Conservation (phyloP, 2,113 vertebrate genomes). For the Heteronetta atricapilla region DNA sequence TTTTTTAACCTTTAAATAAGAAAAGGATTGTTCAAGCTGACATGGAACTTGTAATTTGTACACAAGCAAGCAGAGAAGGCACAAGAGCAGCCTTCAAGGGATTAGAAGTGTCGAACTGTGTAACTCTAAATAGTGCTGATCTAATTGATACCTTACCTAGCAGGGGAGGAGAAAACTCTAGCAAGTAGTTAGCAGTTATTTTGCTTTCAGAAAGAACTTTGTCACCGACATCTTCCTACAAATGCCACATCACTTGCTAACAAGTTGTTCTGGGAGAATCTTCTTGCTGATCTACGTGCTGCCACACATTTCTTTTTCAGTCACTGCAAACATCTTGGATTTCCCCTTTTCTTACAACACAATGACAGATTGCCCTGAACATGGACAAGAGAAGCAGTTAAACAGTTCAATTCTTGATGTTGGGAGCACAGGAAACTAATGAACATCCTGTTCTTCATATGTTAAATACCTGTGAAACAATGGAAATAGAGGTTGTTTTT, state of each 20-base stretch:
- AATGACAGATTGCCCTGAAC: neutral
- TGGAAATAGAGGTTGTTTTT: neutral
- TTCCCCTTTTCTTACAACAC: conserved; percentile 17
- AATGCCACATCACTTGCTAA: conserved; percentile 26
- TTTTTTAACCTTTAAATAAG: neutral
- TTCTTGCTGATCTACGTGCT: conserved; percentile 23
- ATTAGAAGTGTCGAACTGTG: conserved; percentile 1
- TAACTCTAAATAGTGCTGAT: conserved; percentile 18
- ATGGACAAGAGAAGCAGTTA: neutral
- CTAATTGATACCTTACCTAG: conserved; percentile 35
- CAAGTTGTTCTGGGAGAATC: conserved; percentile 44
- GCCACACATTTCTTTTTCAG: neutral
- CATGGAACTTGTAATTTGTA: conserved; percentile 15
- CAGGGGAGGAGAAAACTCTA: conserved; percentile 6
- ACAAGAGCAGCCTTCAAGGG: conserved; percentile 15
- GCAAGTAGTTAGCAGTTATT: neutral
- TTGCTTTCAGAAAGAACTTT: conserved; percentile 11
- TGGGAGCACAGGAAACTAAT: neutral
- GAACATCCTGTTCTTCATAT: neutral
- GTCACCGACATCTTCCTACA: conserved; percentile 3
- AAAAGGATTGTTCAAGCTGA: conserved; percentile 31
- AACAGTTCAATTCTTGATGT: neutral
- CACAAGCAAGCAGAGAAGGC: neutral
- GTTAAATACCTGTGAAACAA: neutral
- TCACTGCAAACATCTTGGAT: neutral